Percentiles rank a stretch among this genome's conserved stretches.
Evolutionary conservation across 2,113 vertebrate species (phyloP).

Genomic region (Gallinago paraguaiae): DNA sequence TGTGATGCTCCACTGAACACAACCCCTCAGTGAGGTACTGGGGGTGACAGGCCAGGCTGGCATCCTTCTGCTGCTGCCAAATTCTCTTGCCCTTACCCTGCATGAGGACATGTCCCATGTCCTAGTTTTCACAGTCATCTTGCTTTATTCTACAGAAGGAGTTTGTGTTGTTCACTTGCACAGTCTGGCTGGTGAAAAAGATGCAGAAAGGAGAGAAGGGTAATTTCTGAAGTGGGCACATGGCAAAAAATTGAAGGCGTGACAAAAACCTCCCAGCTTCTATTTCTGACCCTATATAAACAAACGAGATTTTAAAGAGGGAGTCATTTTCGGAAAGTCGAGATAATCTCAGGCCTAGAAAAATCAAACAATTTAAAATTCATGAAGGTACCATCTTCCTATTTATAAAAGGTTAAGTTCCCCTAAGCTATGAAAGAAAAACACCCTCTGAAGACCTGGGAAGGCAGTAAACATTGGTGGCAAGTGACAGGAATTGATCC

Average conservation of each 20-base stretch:
- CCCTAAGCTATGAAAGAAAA: constrained; percentile 80
- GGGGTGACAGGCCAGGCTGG: background rate
- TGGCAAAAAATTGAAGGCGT: background rate
- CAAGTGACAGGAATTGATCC: constrained; percentile 87
- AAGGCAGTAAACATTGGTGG: constrained; percentile 84
- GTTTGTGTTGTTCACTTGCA: background rate
- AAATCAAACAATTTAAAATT: constrained; percentile 81
- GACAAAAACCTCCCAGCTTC: background rate
- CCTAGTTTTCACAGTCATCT: background rate
- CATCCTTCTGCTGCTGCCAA: background rate
- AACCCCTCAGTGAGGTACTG: background rate
- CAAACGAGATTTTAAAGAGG: background rate
- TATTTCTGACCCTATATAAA: background rate
- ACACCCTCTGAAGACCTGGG: constrained; percentile 76
- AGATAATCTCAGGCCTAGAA: constrained; percentile 55
- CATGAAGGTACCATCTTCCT: constrained; percentile 75
- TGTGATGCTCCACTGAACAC: background rate
- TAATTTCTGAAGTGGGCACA: background rate
- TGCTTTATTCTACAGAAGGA: background rate
- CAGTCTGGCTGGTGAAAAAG: background rate
- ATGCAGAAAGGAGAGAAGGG: background rate
- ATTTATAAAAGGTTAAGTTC: constrained; percentile 84
- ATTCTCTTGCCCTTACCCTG: background rate
- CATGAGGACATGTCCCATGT: background rate
- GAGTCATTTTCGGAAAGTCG: background rate